Evolutionary conservation across 2,888 invertebrate species (phyloP).

Genomic region (Mythimna ferrago): DNA sequence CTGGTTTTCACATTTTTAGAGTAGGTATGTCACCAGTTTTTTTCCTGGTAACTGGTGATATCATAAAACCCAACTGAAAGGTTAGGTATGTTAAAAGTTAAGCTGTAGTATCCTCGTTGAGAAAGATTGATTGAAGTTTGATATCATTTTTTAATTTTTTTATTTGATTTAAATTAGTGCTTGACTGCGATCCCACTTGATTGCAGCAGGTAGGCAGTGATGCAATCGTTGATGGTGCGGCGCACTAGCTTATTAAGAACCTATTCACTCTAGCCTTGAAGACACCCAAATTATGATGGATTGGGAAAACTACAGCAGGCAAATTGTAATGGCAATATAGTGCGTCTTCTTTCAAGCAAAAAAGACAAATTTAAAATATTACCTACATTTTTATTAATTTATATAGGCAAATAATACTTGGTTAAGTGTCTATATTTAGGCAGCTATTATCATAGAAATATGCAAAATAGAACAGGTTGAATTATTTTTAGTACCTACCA

Average conservation of each 20-base stretch:
- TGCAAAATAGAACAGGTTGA: neutral
- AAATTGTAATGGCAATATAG: neutral
- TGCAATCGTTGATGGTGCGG: too few relatives aligned
- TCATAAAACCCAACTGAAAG: neutral
- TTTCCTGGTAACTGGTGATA: constrained; percentile 13
- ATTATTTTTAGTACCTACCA: neutral
- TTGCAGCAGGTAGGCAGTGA: too few relatives aligned
- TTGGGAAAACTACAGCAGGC: too few relatives aligned
- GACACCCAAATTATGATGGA: too few relatives aligned
- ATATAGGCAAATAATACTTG: too few relatives aligned
- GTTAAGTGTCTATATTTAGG: neutral
- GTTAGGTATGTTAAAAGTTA: neutral
- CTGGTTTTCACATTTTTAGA: neutral
- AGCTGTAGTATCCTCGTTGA: constrained; percentile 5
- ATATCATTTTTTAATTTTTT: neutral
- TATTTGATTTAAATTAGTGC: too few relatives aligned
- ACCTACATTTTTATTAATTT: too few relatives aligned
- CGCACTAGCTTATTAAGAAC: too few relatives aligned
- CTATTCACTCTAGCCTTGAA: too few relatives aligned
- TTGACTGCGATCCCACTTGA: too few relatives aligned
- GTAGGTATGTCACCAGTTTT: neutral
- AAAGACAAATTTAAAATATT: neutral
- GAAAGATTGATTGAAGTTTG: neutral
- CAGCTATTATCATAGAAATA: neutral
- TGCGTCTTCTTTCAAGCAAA: neutral